Conservation (phyloP, 35 echinoderm and acorn worm genomes). For the Ophioderma brevispina region DNA sequence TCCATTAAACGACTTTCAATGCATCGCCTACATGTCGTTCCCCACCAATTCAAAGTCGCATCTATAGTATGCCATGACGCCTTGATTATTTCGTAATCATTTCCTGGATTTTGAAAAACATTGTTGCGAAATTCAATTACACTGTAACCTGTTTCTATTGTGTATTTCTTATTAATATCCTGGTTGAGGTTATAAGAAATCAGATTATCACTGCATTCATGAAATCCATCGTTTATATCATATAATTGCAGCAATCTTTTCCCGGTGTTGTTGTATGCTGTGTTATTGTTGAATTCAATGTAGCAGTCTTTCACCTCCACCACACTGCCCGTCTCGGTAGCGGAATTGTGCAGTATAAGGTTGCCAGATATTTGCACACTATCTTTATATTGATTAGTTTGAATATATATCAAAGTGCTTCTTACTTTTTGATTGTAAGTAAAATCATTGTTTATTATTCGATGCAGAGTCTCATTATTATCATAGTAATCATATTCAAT, state of each 20-base stretch:
- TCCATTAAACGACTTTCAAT: background rate
- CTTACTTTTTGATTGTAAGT: background rate
- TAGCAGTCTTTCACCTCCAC: background rate
- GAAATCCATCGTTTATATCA: background rate
- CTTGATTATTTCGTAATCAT: background rate
- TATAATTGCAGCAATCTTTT: background rate
- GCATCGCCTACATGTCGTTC: background rate
- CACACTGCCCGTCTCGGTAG: background rate
- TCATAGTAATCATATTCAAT: background rate
- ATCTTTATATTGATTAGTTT: background rate
- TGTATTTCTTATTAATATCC: background rate
- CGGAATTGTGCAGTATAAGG: background rate
- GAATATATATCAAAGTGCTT: background rate
- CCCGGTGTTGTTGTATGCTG: background rate
- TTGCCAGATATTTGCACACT: background rate
- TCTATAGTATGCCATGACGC: background rate
- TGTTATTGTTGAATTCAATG: background rate
- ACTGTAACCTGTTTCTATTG: background rate
- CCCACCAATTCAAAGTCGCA: background rate
- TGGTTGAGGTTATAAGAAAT: background rate
- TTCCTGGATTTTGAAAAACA: background rate
- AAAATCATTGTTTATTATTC: background rate
- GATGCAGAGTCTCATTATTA: background rate
- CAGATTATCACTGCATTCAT: background rate
- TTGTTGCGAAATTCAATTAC: background rate